phyloP scores from a whole-genome alignment of 1,140 invertebrate species.

The Ostrea denselamellosa region DNA sequence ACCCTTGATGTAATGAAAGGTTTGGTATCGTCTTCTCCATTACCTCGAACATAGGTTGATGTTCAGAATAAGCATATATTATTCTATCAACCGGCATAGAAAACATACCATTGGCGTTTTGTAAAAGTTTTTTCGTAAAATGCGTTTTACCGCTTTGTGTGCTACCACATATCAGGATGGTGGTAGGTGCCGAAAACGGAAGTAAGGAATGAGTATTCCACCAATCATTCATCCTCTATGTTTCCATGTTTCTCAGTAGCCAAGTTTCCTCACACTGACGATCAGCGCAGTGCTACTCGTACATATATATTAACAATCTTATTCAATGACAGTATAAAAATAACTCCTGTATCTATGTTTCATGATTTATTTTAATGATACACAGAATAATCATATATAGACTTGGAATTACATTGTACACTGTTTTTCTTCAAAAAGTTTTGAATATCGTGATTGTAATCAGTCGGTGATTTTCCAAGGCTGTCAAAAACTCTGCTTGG shows the following conservation, averaged over 20 bases:
- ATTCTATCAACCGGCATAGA: constrained; percentile 30
- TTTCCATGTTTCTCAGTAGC: constrained; percentile 4
- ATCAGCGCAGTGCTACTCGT: background rate
- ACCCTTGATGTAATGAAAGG: constrained; percentile 46
- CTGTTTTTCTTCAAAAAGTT: constrained; percentile 25
- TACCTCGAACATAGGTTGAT: constrained; percentile 50
- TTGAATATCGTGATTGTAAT: constrained; percentile 29
- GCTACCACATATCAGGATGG: constrained; percentile 44
- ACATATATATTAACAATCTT: no score
- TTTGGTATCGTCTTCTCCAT: constrained; percentile 45
- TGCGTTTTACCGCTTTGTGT: constrained; percentile 50
- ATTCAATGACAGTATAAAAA: no score
- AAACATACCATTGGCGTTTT: constrained; percentile 48
- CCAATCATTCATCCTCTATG: background rate
- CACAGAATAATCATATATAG: constrained; percentile 1
- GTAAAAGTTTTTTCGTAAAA: constrained; percentile 41
- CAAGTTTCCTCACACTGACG: background rate
- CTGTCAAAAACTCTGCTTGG: constrained; percentile 45
- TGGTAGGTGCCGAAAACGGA: constrained; percentile 47
- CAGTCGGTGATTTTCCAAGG: constrained; percentile 44
- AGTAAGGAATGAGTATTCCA: constrained; percentile 44
- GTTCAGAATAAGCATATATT: constrained; percentile 51
- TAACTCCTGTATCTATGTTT: background rate
- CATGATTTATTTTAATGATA: background rate
- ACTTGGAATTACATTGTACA: constrained; percentile 25